Conservation (phyloP, 2,888 invertebrate species). For the Folsomia candida region DNA sequence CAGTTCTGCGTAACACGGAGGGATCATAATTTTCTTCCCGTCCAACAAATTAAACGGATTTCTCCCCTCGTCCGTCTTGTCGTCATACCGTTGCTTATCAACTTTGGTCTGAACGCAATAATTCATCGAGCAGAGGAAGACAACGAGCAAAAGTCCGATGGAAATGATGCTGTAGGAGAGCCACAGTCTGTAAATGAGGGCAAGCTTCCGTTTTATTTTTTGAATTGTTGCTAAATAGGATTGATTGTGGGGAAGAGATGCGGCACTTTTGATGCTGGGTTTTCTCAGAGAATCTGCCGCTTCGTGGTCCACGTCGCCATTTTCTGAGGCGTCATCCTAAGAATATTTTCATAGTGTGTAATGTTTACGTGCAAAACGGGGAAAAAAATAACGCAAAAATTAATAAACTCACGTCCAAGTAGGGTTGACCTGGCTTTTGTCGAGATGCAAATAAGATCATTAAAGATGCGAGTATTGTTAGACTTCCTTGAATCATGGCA, state of each 20-base stretch:
- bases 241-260: not conserved
- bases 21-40: not conserved
- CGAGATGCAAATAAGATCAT: constrained; percentile 3
- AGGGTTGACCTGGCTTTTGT: constrained; percentile 2
- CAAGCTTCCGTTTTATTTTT: not conserved
- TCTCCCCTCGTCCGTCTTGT: not conserved
- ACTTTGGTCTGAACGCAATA: constrained; percentile 5
- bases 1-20: constrained; percentile 8
- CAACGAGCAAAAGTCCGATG: not conserved
- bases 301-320: not conserved
- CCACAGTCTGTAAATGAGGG: constrained; percentile 3
- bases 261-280: not conserved
- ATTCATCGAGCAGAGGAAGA: constrained; percentile 2
- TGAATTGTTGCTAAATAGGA: not conserved
- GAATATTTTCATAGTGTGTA: no score
- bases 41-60: not conserved
- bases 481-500: constrained; percentile 6
- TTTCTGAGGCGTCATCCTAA: not conserved
- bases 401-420: not conserved
- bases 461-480: constrained; percentile 10
- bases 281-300: not conserved
- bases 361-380: no score
- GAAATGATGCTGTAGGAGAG: not conserved
- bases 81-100: not conserved
- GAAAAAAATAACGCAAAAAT: not conserved